These are phyloP conservation scores for Lasioglossum calceatum DNA, from an alignment of 2,888 invertebrate genomes.

Conservation along the genomic window DNA sequence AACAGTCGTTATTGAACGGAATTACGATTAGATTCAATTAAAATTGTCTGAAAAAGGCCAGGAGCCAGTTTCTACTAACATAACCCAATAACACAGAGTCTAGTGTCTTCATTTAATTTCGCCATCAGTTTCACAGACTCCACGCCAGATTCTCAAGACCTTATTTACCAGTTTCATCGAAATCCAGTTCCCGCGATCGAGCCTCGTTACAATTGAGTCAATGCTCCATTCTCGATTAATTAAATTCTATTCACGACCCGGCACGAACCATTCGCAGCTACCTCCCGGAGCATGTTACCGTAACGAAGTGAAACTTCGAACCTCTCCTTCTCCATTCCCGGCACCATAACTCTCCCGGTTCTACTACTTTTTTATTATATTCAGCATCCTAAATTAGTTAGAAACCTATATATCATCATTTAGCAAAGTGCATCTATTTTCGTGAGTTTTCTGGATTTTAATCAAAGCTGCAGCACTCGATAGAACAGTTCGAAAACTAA, in stretches of 20 bases:
- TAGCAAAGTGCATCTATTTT: neutral
- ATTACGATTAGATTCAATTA: neutral
- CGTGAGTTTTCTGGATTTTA: no score
- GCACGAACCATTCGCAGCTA: neutral
- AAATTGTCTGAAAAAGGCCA: neutral
- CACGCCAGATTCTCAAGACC: slow-evolving; percentile 1
- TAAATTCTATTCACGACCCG: slow-evolving; percentile 11
- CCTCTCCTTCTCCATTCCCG: neutral
- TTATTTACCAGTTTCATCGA: slow-evolving; percentile 13
- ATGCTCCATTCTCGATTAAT: slow-evolving; percentile 13
- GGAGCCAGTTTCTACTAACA: neutral
- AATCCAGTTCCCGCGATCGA: slow-evolving; percentile 3
- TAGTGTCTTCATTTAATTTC: neutral
- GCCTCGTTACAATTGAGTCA: slow-evolving; percentile 11
- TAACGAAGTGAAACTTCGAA: slow-evolving; percentile 1
- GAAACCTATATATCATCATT: neutral
- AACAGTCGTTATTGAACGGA: neutral
- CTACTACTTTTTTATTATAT: neutral
- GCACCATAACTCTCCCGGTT: neutral
- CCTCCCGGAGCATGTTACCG: neutral
- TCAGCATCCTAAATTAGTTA: neutral
- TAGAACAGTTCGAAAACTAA: no score
- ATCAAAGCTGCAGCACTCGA: no score
- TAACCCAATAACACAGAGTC: neutral
- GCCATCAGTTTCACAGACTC: neutral